phyloP scores from a whole-genome alignment of 2,797 vertebrate genomes.

The Argentina silus region DNA sequence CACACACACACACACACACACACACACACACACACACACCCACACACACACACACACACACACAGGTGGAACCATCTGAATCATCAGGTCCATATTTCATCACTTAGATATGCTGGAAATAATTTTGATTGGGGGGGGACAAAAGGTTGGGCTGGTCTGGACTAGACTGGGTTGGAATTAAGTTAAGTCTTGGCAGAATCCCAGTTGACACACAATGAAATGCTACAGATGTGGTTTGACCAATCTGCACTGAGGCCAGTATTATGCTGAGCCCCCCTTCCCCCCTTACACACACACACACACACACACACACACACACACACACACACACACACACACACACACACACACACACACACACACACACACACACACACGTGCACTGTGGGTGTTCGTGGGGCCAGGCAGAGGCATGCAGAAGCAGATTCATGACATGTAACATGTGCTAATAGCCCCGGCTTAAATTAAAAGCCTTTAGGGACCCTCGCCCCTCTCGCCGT shows the following conservation, averaged over 20 bases:
- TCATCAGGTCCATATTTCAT: no score
- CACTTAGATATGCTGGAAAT: no score
- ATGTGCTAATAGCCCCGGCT: conserved; percentile 74
- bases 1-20: no score
- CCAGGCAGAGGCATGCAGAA: conserved; percentile 62
- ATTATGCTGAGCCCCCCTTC: conserved; percentile 15
- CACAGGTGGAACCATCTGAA: no score
- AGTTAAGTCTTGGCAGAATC: neutral
- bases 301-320: conserved; percentile 18
- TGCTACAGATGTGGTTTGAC: neutral
- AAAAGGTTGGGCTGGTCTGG: neutral
- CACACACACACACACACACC: no score
- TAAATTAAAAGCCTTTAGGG: conserved; percentile 76
- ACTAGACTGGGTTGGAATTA: no score
- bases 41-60: no score
- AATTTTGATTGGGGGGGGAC: no score
- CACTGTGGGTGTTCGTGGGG: conserved; percentile 47
- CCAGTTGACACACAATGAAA: neutral
- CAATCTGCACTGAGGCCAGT: conserved; percentile 5
- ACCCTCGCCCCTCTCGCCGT: conserved; percentile 11
- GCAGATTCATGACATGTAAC: conserved; percentile 78
- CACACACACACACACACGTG: conserved; percentile 32
- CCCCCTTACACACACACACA: conserved; percentile 22
- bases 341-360: conserved; percentile 19
- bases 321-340: conserved; percentile 17